Conservation (phyloP, 2,888 invertebrate genomes). For the Yponomeuta plumbellus region DNA sequence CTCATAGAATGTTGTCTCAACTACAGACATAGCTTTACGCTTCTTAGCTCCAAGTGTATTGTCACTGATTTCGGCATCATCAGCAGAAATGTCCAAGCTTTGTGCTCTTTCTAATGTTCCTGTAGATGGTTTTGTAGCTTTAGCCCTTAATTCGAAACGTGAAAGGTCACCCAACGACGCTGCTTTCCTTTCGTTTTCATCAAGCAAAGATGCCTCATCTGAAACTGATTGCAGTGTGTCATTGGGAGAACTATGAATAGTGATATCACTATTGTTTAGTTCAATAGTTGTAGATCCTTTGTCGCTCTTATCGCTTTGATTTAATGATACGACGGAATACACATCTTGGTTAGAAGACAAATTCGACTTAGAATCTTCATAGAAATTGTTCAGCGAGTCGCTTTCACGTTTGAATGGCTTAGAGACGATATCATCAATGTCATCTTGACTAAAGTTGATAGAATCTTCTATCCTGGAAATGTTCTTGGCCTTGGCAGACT, state of each 20-base stretch:
- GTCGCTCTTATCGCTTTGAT: constrained; percentile 69
- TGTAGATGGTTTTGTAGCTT: constrained; percentile 62
- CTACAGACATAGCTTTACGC: constrained; percentile 79
- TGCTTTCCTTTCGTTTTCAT: constrained; percentile 82
- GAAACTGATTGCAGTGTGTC: constrained; percentile 59
- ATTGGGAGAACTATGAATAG: constrained; percentile 82
- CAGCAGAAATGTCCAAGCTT: constrained; percentile 83
- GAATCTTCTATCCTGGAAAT: constrained; percentile 56
- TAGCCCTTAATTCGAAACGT: constrained; percentile 74
- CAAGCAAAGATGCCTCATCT: constrained; percentile 66
- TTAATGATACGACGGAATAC: constrained; percentile 61
- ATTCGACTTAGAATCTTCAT: constrained; percentile 66
- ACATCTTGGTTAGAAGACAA: constrained; percentile 66
- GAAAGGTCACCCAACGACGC: constrained; percentile 88
- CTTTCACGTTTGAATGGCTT: constrained; percentile 68
- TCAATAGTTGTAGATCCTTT: constrained; percentile 81
- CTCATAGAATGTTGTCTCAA: constrained; percentile 65
- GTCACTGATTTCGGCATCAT: constrained; percentile 65
- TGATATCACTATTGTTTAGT: constrained; percentile 84
- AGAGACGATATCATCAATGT: constrained; percentile 72
- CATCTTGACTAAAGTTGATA: constrained; percentile 67
- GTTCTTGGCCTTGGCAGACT: constrained; percentile 57
- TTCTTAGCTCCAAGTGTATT: constrained; percentile 76
- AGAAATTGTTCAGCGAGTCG: constrained; percentile 67
- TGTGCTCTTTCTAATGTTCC: constrained; percentile 86